Base-by-base conservation (phyloP, 2,113 vertebrate species). In the Sinocyclocheilus rhinocerous region DNA sequence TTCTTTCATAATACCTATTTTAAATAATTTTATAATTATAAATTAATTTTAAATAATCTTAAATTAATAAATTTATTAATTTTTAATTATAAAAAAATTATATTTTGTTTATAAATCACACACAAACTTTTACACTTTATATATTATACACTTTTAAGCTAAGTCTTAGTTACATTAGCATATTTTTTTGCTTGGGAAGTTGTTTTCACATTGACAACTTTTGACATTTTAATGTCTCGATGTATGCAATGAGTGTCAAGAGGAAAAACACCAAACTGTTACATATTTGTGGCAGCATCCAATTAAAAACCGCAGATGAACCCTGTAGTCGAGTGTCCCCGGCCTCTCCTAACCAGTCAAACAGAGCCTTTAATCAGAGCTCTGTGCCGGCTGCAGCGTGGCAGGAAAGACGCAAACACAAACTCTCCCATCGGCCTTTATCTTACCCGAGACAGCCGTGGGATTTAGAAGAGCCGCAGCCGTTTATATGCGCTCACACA, bases 311-410 rank as follows among this genome's bases (percentile, higher is more conserved):
- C 24, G 45, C 26, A 55, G 55, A 57, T 55, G 24, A 78, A 52
- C 26, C 26, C 50, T 57, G 50, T 57, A 55, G 50, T 57, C 18
- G 33, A 57, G 24, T 29, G 16, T 57, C 76, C 76, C 42, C 42
- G 9, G 42, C 72, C 72, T 75, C 22, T 6, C 12, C 39, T 48
- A 48, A 48, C 72, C 67, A 86, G 84, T 69, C 80, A 86, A 57
- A 78, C 26, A 5, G 59, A 48, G 85, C 85, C 78, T 85, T 85
- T 87, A 87, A 87, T 87, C 83, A 65, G 73, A 29, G 81, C 20
- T 50, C 57, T 81, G 24, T 0, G 20, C 45, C 65, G 16, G 63
- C 76, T 50, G 6, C 36, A 76, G 33, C 13, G 15, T 61, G 70
- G 57, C 52, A 50, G 61, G n/a, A 69, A 61, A 80, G 81, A 20